Conservation (phyloP, 2,113 vertebrate species). For the Coptodon bakossiorum region DNA sequence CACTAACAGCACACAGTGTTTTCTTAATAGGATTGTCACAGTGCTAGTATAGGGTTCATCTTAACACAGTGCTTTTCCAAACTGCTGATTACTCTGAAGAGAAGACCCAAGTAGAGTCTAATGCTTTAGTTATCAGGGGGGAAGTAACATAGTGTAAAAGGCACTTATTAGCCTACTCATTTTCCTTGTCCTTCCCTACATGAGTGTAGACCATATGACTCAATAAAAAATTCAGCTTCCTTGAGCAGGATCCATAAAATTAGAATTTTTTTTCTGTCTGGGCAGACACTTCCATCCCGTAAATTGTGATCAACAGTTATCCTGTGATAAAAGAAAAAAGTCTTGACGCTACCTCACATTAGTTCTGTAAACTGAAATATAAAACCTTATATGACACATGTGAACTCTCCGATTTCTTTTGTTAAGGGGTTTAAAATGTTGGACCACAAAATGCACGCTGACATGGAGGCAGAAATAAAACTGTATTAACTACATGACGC, state of each 20-base stretch:
- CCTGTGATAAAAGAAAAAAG: neutral
- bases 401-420: neutral
- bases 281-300: neutral
- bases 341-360: neutral
- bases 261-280: conserved; percentile 18
- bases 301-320: neutral
- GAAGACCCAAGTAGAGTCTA: conserved; percentile 19
- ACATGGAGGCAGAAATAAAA: neutral
- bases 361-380: neutral
- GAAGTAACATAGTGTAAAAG: neutral
- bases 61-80: conserved; percentile 48
- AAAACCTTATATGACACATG: neutral
- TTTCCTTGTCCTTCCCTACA: neutral
- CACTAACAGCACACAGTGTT: conserved; percentile 63
- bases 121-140: conserved; percentile 23
- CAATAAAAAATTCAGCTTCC: conserved; percentile 46
- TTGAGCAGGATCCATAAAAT: conserved; percentile 11
- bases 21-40: conserved; percentile 71
- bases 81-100: conserved; percentile 58
- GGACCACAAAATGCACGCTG: neutral
- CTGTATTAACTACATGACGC: neutral
- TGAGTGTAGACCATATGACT: conserved; percentile 7
- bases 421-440: neutral
- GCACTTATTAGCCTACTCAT: conserved; percentile 33
- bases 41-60: conserved; percentile 49